Percentiles rank a stretch among this genome's conserved stretches.
These are phyloP conservation scores for Ceraclea dissimilis DNA, from an alignment of 2,888 invertebrate species.

Conservation along the genomic window DNA sequence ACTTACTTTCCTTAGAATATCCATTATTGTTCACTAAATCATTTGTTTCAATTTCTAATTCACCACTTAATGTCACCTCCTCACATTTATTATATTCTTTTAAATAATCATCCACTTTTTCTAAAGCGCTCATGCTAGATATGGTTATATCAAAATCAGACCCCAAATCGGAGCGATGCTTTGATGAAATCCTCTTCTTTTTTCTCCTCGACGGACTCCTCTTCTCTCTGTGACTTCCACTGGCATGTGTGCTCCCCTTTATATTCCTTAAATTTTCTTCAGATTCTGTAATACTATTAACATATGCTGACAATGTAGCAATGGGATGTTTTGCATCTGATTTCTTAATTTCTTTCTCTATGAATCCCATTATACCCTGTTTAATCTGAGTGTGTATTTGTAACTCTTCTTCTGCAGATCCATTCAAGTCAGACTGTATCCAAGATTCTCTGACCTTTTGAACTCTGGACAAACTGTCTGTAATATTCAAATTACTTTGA, in stretches of 20 bases:
- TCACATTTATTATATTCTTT: constrained; percentile 48
- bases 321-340: constrained; percentile 38
- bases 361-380: constrained; percentile 46
- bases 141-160: constrained; percentile 45
- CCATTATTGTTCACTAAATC: constrained; percentile 45
- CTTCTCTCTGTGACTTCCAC: constrained; percentile 46
- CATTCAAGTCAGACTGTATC: constrained; percentile 45
- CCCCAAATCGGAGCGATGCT: constrained; percentile 38
- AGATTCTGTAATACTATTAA: constrained; percentile 44
- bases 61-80: constrained; percentile 44
- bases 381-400: constrained; percentile 53
- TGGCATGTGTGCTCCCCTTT: constrained; percentile 36
- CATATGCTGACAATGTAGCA: constrained; percentile 42
- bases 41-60: constrained; percentile 45
- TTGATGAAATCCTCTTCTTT: constrained; percentile 44
- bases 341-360: constrained; percentile 47
- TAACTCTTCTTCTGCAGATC: constrained; percentile 50
- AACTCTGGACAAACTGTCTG: constrained; percentile 29
- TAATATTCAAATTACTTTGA: constrained; percentile 23
- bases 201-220: constrained; percentile 44
- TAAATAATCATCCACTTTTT: constrained; percentile 46
- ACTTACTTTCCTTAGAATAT: constrained; percentile 36
- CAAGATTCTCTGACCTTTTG: constrained; percentile 40
- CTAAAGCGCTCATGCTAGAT: constrained; percentile 46
- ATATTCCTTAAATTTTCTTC: constrained; percentile 44